Evolutionary conservation across 2,113 vertebrate species (phyloP).

Genomic region (Ophiodon elongatus): DNA sequence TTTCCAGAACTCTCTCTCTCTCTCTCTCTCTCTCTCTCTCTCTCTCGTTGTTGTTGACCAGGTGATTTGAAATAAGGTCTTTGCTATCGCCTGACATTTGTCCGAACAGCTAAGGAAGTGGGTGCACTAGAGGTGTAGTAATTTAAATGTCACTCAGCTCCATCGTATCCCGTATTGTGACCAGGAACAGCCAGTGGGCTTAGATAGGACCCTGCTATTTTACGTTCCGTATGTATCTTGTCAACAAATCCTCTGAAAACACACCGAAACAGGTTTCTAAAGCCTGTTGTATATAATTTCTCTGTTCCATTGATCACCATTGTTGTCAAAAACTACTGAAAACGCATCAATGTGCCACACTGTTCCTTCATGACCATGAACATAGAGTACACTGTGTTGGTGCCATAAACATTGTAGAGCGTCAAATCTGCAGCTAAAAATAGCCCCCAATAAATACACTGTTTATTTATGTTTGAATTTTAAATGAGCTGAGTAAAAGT

Average conservation of each 20-base stretch:
- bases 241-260: neutral
- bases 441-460: neutral
- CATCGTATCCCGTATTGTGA: neutral
- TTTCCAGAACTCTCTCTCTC: constrained; percentile 5
- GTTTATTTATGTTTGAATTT: neutral
- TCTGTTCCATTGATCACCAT: neutral
- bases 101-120: neutral
- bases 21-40: constrained; percentile 3
- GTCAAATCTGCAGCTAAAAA: too few relatives aligned
- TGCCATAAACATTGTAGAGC: too few relatives aligned
- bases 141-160: constrained; percentile 21
- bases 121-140: neutral
- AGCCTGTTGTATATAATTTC: neutral
- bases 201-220: neutral
- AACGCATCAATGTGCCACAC: too few relatives aligned
- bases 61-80: constrained; percentile 1
- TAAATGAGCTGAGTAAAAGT: too few relatives aligned
- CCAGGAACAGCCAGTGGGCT: neutral
- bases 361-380: too few relatives aligned
- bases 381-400: neutral
- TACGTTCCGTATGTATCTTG: neutral
- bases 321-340: too few relatives aligned
- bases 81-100: neutral
- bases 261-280: neutral
- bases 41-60: constrained; percentile 14